These are phyloP conservation scores for Peromyscus leucopus DNA, from an alignment of 2,113 vertebrate species.

Conservation along the genomic window DNA sequence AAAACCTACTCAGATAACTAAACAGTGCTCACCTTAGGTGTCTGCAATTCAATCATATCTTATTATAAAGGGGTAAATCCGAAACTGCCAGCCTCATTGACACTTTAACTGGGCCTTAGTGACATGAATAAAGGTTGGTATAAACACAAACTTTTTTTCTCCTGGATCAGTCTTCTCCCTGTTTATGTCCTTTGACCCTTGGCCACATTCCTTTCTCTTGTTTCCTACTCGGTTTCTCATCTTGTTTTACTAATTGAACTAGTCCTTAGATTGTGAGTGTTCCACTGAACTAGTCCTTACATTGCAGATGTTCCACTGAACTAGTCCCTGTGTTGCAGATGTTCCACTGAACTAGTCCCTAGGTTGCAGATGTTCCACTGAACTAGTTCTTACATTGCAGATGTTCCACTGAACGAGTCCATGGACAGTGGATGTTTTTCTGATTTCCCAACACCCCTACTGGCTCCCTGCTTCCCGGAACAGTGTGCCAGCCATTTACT, in stretches of 20 bases:
- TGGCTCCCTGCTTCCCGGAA: constrained; percentile 59
- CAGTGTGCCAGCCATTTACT: constrained; percentile 6
- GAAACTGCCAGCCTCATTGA: neutral
- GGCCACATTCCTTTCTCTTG: neutral
- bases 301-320: neutral
- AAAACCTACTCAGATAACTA: neutral
- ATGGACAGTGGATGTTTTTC: neutral
- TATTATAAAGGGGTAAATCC: neutral
- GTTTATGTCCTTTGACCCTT: constrained; percentile 42
- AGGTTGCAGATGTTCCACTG: neutral
- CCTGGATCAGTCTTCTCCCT: neutral
- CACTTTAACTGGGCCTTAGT: constrained; percentile 51
- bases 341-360: neutral
- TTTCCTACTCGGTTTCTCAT: neutral
- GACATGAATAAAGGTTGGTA: neutral
- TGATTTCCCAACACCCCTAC: constrained; percentile 51
- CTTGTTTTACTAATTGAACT: constrained; percentile 42
- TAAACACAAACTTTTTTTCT: constrained; percentile 28
- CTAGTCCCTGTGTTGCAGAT: accelerated
- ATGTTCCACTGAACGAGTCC: neutral
- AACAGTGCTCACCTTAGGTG: neutral
- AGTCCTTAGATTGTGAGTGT: neutral
- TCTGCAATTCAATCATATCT: neutral
- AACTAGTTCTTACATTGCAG: neutral
- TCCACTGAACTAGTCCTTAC: constrained; percentile 42